These are phyloP conservation scores for Psittacara wagleri DNA, from an alignment of 2,113 vertebrate genomes.

Conservation along the genomic window DNA sequence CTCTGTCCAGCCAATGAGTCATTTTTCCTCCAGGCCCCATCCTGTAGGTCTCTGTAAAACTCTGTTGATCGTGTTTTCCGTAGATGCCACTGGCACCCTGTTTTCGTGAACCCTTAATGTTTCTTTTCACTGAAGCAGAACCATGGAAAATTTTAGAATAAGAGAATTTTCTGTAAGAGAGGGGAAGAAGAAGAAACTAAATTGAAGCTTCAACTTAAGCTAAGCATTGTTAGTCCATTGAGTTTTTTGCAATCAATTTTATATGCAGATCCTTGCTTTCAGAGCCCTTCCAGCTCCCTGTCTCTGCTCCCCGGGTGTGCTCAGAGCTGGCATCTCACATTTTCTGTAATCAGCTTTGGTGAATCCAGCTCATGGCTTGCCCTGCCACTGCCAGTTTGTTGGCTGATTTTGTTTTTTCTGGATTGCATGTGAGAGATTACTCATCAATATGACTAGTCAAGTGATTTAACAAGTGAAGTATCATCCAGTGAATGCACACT, in stretches of 20 bases:
- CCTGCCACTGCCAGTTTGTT: neutral
- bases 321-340: neutral
- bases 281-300: neutral
- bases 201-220: neutral
- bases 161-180: neutral
- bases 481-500: neutral
- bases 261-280: neutral
- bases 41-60: neutral
- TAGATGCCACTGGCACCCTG: neutral
- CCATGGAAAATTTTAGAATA: neutral
- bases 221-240: neutral
- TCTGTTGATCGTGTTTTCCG: neutral
- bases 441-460: constrained; percentile 56
- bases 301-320: neutral
- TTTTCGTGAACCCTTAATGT: neutral
- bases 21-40: neutral
- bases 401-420: neutral
- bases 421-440: constrained; percentile 47
- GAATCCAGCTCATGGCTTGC: neutral
- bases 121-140: neutral
- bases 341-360: neutral
- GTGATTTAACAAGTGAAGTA: constrained; percentile 36
- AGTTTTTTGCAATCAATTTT: neutral
- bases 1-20: neutral
- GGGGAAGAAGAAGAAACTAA: accelerated